These are phyloP conservation scores for Neoscelio sp. DNA, from an alignment of 2,888 invertebrate species.

Conservation along the genomic window DNA sequence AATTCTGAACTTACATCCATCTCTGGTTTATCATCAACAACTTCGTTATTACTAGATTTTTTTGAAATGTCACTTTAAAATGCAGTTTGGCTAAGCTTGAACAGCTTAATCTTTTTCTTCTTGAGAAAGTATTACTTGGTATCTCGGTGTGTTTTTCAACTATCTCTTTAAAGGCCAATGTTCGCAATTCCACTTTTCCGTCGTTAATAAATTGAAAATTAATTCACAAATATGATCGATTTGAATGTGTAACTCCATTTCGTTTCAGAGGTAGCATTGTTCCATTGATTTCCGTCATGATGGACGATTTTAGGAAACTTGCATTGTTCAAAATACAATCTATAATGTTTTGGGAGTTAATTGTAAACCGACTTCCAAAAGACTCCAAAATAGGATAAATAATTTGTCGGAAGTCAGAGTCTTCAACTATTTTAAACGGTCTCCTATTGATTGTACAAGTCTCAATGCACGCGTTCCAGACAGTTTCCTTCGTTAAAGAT, in stretches of 20 bases:
- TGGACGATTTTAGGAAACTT: background rate
- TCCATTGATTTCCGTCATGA: background rate
- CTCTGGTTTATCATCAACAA: too few relatives aligned
- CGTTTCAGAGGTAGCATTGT: conserved; percentile 13
- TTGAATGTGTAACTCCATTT: background rate
- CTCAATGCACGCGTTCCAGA: conserved; percentile 20
- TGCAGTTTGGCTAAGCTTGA: too few relatives aligned
- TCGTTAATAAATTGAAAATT: conserved; percentile 16
- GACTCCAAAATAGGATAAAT: conserved; percentile 8
- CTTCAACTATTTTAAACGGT: conserved; percentile 21
- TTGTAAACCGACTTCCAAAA: conserved; percentile 4
- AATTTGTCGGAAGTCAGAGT: conserved; percentile 20
- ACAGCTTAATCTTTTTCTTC: too few relatives aligned
- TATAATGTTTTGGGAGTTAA: conserved; percentile 19
- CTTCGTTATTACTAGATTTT: too few relatives aligned
- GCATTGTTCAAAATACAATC: conserved; percentile 17
- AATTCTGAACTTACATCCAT: too few relatives aligned
- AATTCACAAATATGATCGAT: conserved; percentile 20
- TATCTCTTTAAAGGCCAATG: conserved; percentile 18
- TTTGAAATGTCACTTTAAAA: too few relatives aligned
- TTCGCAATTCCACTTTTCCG: conserved; percentile 1
- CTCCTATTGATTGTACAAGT: conserved; percentile 19
- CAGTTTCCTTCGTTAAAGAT: background rate
- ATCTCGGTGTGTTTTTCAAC: conserved; percentile 20
- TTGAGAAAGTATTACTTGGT: too few relatives aligned